A percentile compares a stretch with the other conserved stretches of the same genome.
phyloP scores from a whole-genome alignment of 2,797 vertebrate species.

The Hybognathus amarus region DNA sequence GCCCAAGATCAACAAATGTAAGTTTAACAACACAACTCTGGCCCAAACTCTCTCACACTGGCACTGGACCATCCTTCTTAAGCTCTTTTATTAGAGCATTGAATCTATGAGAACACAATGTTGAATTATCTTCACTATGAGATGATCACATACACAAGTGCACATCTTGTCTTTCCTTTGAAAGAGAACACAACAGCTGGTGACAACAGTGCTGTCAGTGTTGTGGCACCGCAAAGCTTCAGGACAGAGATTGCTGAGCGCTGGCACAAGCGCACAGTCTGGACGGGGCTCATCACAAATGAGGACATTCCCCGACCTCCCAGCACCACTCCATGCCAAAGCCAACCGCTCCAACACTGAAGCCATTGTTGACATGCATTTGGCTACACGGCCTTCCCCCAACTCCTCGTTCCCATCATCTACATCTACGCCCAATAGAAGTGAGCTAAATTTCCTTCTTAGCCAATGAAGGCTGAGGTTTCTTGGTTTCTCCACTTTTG shows the following conservation, averaged over 20 bases:
- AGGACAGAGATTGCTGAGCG: conserved; percentile 50
- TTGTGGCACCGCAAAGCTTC: conserved; percentile 47
- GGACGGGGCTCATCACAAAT: conserved; percentile 58
- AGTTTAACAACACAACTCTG: conserved; percentile 5
- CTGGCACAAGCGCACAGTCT: conserved; percentile 44
- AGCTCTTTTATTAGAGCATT: conserved; percentile 3
- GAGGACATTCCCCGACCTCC: conserved; percentile 63
- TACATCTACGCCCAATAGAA: conserved; percentile 42
- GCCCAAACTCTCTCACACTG: not conserved
- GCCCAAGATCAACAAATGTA: not conserved
- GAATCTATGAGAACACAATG: conserved; percentile 22
- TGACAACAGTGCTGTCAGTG: conserved; percentile 58
- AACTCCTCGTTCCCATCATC: conserved; percentile 45
- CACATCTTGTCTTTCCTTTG: conserved; percentile 46
- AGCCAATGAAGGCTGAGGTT: conserved; percentile 51
- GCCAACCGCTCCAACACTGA: conserved; percentile 64
- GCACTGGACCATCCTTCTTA: not conserved
- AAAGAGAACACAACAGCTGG: conserved; percentile 56
- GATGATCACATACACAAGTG: conserved; percentile 29
- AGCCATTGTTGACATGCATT: conserved; percentile 63
- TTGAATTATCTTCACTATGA: conserved; percentile 10
- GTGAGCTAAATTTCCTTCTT: conserved; percentile 41
- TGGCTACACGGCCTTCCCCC: conserved; percentile 16
- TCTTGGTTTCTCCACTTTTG: conserved; percentile 49
- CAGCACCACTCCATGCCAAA: conserved; percentile 57